These are phyloP conservation scores for Sialia sialis DNA, from an alignment of 2,113 vertebrate species.

Conservation along the genomic window DNA sequence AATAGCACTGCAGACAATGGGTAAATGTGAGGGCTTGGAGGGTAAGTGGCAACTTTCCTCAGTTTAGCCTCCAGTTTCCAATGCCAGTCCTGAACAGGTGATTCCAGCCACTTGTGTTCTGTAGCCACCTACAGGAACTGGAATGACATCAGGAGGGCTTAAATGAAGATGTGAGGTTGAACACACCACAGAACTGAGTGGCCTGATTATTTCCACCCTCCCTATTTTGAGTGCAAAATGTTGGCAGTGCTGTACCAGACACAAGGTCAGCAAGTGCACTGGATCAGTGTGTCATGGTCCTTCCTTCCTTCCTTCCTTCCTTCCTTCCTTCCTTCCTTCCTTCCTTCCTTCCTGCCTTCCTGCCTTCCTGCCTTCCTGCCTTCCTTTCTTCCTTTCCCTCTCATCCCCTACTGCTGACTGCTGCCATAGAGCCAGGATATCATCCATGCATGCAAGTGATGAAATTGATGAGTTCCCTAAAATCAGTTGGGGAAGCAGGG, in stretches of 20 bases:
- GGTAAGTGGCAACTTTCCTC: background rate
- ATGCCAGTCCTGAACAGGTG: background rate
- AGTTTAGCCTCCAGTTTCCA: background rate
- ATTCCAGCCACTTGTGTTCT: background rate
- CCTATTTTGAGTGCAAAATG: background rate
- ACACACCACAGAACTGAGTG: background rate
- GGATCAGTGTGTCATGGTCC: background rate
- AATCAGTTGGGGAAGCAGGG: accelerated
- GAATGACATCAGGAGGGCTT: background rate
- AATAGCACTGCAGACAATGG: background rate
- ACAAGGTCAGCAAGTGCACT: background rate
- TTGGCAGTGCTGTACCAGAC: background rate
- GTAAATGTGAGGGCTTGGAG: background rate
- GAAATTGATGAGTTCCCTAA: background rate
- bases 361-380: background rate
- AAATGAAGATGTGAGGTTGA: background rate
- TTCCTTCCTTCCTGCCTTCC: background rate
- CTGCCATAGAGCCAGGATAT: background rate
- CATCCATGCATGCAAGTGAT: background rate
- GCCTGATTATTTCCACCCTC: background rate
- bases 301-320: background rate
- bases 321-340: background rate
- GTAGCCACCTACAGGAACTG: background rate
- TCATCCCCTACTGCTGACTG: background rate
- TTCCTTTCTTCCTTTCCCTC: background rate